These are phyloP conservation scores for Aphidoletes aphidimyza DNA, from an alignment of 2,888 invertebrate genomes.

Conservation along the genomic window DNA sequence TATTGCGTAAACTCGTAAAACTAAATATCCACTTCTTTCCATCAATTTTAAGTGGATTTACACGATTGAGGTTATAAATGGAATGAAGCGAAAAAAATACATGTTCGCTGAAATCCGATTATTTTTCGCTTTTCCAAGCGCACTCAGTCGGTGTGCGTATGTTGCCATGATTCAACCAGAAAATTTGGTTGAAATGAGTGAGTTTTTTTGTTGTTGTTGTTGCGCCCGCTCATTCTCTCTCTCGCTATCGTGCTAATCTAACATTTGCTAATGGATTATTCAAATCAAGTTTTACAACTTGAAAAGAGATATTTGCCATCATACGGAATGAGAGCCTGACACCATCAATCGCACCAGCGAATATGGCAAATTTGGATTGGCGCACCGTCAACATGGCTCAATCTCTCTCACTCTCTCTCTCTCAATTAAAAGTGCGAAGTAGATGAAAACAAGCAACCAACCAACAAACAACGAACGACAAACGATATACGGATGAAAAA, in stretches of 20 bases:
- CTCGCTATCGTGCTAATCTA: neutral
- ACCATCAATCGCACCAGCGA: neutral
- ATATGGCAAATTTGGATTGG: neutral
- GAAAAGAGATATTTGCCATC: neutral
- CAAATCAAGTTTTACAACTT: conserved; percentile 41
- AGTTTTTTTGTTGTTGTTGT: neutral
- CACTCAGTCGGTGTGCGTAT: neutral
- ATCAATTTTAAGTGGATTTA: conserved; percentile 49
- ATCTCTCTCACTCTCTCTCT: neutral
- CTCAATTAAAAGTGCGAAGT: conserved; percentile 27
- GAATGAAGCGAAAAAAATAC: neutral
- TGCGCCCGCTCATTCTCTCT: neutral
- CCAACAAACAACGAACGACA: neutral
- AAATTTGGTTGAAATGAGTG: neutral
- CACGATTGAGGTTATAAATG: conserved; percentile 40
- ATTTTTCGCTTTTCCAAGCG: neutral
- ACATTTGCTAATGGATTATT: conserved; percentile 37
- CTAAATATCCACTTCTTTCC: conserved; percentile 42
- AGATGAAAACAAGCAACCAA: neutral
- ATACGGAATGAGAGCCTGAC: neutral
- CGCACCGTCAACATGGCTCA: neutral
- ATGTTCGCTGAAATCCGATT: conserved; percentile 7
- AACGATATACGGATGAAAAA: neutral
- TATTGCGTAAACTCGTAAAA: conserved; percentile 35
- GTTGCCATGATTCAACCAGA: neutral